Base-by-base conservation (phyloP, 2,888 invertebrate species). In the Xestia ashworthii region DNA sequence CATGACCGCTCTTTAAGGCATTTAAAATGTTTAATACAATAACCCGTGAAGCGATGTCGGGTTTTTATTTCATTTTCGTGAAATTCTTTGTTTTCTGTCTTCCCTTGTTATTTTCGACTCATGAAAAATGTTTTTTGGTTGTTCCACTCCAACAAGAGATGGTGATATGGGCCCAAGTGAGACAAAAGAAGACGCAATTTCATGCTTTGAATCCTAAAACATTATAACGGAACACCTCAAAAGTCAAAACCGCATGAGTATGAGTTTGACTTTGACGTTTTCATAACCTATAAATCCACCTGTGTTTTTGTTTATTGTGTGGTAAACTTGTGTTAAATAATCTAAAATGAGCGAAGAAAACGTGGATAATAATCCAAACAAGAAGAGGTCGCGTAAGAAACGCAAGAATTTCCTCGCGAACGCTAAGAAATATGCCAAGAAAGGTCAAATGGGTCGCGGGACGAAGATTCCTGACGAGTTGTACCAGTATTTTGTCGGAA, bases 401-500 rank as follows among this genome's bases (percentile, higher is more conserved):
- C 97, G 97, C 86, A 97, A 98, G 91, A 97, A 97, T 44, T 97
- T 98, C 86, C 92, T 98, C 55, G 95, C 97, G 64, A 98, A 98
- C 93, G 98, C 98, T 0, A 98, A 98, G 90, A 98, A 98, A 89
- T 98, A 98, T 91, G 98, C 97, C 0, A 98, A 98, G 87, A 97
- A 97, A 87, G 98, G 98, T 0, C 97, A 97, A 89, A 97, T 97
- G 93, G 98, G 98, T 0, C 97, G 98, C 65, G 98, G 98, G 0
- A 97, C 97, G 0, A 97, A 98, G 88, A 97, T 98, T 71, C 97
- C 98, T 50, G 97, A 97, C 11, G 98, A 98, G 81, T 97, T 98
- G 9, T 98, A 98, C 89, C 97, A 97, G 87, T 98, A 98, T 92
- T 98, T 98, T 91, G 97, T 98, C 12, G 97, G 97, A 64, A 98